Conservation (phyloP, 1,140 invertebrate genomes). For the Drosophila parvula region DNA sequence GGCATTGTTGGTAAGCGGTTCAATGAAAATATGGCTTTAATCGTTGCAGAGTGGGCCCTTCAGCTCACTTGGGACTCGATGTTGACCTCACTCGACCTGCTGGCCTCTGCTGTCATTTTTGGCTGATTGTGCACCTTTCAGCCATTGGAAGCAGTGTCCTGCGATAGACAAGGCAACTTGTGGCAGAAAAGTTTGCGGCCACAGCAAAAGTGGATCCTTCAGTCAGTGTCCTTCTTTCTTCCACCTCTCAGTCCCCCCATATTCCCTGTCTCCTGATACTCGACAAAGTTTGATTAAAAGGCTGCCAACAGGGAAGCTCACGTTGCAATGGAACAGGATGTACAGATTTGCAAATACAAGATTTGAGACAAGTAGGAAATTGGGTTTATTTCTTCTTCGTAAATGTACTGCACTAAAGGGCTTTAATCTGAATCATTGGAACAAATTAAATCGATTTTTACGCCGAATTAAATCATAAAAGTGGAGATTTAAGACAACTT, state of each 20-base stretch:
- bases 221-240: slow-evolving; percentile 1
- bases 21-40: slow-evolving; percentile 43
- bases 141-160: background rate
- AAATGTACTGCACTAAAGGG: background rate
- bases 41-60: slow-evolving; percentile 3
- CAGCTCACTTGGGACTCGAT: slow-evolving; percentile 6
- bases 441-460: background rate
- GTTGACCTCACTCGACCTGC: slow-evolving; percentile 13
- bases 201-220: slow-evolving; percentile 22
- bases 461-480: background rate
- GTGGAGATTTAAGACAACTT: no score
- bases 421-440: background rate
- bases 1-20: slow-evolving; percentile 51
- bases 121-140: slow-evolving; percentile 34
- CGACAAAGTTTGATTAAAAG: slow-evolving; percentile 49
- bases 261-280: slow-evolving; percentile 2
- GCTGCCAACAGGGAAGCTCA: slow-evolving; percentile 8
- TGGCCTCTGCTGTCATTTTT: slow-evolving; percentile 42
- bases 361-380: slow-evolving; percentile 29
- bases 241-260: background rate
- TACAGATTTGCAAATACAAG: slow-evolving; percentile 23
- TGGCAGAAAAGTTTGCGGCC: slow-evolving; percentile 30
- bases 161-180: slow-evolving; percentile 15
- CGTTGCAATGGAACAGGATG: slow-evolving; percentile 27
- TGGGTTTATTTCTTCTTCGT: slow-evolving; percentile 19